Percentiles rank a stretch among this genome's conserved stretches.
phyloP scores from a whole-genome alignment of 2,888 invertebrate species.

The Folsomia candida region DNA sequence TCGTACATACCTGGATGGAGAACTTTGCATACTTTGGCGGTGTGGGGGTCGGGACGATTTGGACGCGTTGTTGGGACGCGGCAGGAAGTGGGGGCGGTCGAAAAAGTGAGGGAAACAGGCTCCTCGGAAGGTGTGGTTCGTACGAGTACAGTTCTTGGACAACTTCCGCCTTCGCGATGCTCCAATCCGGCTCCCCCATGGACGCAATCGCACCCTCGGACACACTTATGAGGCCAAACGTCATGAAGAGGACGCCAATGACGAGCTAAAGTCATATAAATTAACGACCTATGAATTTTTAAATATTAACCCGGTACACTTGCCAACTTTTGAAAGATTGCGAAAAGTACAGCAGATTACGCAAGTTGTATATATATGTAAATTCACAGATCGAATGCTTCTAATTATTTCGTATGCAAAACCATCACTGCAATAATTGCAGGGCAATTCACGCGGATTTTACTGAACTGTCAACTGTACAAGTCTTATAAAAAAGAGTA shows the following conservation, averaged over 20 bases:
- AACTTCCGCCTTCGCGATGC: constrained; percentile 38
- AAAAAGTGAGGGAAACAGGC: constrained; percentile 9
- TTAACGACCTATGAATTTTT: too few relatives aligned
- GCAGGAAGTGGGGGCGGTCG: background rate
- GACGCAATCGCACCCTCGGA: background rate
- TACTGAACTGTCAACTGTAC: too few relatives aligned
- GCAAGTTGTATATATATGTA: too few relatives aligned
- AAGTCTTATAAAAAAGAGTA: too few relatives aligned
- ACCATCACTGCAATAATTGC: too few relatives aligned
- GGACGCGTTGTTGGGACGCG: background rate
- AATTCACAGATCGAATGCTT: too few relatives aligned
- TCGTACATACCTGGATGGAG: background rate
- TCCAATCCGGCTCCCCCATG: constrained; percentile 30
- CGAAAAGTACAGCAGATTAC: too few relatives aligned
- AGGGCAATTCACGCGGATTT: too few relatives aligned
- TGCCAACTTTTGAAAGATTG: too few relatives aligned
- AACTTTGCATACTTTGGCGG: constrained; percentile 11
- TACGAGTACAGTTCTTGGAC: constrained; percentile 28
- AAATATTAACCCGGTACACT: too few relatives aligned
- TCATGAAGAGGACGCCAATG: background rate
- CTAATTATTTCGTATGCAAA: too few relatives aligned
- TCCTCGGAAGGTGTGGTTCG: constrained; percentile 22
- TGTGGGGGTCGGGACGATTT: background rate
- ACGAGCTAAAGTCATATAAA: background rate
- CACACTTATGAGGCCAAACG: background rate